Evolutionary conservation across 2,797 vertebrate genomes (phyloP), one percentile per base, ranked within the genome.

Genomic region (Eulemur rubriventer): DNA sequence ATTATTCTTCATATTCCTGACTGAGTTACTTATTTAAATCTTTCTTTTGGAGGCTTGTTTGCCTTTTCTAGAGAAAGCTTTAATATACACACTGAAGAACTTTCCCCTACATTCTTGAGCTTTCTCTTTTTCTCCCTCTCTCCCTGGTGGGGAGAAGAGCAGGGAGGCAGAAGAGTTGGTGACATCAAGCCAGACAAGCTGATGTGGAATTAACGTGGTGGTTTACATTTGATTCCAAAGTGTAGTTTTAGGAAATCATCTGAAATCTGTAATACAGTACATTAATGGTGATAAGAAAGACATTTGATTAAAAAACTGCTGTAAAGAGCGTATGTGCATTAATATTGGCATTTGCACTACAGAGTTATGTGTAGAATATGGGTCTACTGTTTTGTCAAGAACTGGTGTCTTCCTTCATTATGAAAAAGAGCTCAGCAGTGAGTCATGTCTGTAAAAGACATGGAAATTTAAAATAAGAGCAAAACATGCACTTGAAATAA

Each of bases 101-200:
- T 13, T 78, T 65, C 12, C 70, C n/a, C 2, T 12, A 1, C 48
- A 5, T 33, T 35, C 30, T n/a, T 5, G 0, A 4, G 22, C 8
- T 38, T 78, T 55, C 43, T 17, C 82, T 80, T 9, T 28, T 8
- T 24, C 14, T 24, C n/a, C 4, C 24, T 57, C 13, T 28, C 1
- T 2, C 48, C 16, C 33, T 17, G 50, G 17, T 3, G 24, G 28
- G 30, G 30, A 43, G 61, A 63, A 50, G 30, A 24, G 69, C 1
- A 33, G 43, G 35, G 16, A 57, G 65, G 24, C 33, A 14, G 57
- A 55, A 26, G 4, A 67, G 24, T 35, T 4, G 6, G 52, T 24
- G 16, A 30, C 20, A 30, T 38, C 38, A 48, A 20, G n/a, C 9
- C 17, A 73, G 90, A 48, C 16, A 63, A 24, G 17, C 28, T 52